Evolutionary conservation across 1,140 invertebrate genomes (phyloP), one percentile per base, ranked within the genome.

Genomic region (Tetraneura akinire): DNA sequence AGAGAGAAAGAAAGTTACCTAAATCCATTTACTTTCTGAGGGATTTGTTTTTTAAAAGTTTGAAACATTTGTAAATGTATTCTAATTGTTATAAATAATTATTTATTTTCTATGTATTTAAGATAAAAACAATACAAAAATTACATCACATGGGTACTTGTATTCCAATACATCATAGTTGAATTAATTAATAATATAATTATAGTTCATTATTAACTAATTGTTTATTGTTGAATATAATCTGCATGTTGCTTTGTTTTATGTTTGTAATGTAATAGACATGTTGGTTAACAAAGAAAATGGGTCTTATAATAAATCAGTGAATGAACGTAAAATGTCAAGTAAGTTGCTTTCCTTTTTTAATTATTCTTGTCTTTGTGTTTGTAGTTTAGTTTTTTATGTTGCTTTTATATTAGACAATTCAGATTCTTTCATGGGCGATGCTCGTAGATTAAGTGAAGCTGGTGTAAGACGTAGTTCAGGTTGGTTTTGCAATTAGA

Each of bases 391-490:
- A 49, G 45, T 71, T 71, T 71, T 74, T 42, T 45, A 62, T 45
- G 26, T 78, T 62, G 74, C 74, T 78, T 78, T 78, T 78, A 45
- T 47, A 78, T 78, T 78, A 78, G 80, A 49, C 53, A 66, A 66
- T 70, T 82, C 82, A 49, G 83, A 84, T 62, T 83, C 82, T 16
- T 74, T 82, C 26, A 83, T 82, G 82, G 83, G 81, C 14, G 83
- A 84, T 68, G 80, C 81, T 26, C 80, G 83, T 29, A 80, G 82
- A 76, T 81, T 84, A 32, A 83, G 83, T 73, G 83, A 84, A 76
- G 83, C 83, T 37, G 83, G 83, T 21, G 80, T 84, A 18, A 81
- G 83, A 45, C 70, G 83, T 64, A 80, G 81, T 29, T 84, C 83
- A 82, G 83, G 83, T 84, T 82, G 80, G 62, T 80, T 55, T 68